Evolutionary conservation across 1,140 invertebrate species (phyloP).

Genomic region (Zaprionus taronus): DNA sequence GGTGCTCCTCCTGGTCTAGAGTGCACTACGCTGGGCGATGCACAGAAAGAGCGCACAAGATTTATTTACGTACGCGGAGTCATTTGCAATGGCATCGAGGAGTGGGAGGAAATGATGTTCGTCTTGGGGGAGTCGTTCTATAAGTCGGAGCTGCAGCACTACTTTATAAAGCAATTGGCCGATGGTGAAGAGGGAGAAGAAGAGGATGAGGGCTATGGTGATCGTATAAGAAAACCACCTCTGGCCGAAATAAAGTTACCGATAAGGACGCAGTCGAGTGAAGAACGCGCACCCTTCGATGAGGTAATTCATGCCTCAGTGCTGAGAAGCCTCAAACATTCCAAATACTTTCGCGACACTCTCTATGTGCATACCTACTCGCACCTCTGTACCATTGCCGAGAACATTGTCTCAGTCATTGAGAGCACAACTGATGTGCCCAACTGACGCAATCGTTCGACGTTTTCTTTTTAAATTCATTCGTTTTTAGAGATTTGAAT

Average conservation of each 20-base stretch:
- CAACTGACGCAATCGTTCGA: constrained; percentile 6
- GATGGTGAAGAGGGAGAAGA: constrained; percentile 28
- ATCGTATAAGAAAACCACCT: background rate
- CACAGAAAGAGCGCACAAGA: constrained; percentile 55
- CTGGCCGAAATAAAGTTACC: constrained; percentile 5
- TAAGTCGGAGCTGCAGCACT: constrained; percentile 59
- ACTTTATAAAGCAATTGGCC: constrained; percentile 22
- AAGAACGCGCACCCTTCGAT: background rate
- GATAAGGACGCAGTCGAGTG: background rate
- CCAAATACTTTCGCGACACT: constrained; percentile 65
- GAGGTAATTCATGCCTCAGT: constrained; percentile 19
- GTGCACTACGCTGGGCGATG: background rate
- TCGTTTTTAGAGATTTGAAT: background rate
- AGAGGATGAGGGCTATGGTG: background rate
- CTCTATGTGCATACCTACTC: constrained; percentile 78
- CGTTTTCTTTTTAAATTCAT: constrained; percentile 7
- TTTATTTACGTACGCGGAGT: constrained; percentile 74
- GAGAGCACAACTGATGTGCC: constrained; percentile 64
- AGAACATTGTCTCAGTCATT: constrained; percentile 76
- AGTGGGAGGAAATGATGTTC: constrained; percentile 69
- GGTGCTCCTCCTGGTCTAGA: constrained; percentile 20
- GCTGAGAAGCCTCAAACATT: constrained; percentile 37
- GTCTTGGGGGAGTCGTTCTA: constrained; percentile 57
- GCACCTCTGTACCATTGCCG: constrained; percentile 68
- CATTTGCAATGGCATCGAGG: constrained; percentile 70